Conservation (phyloP, 2,797 vertebrate genomes). For the Lepus townsendii region DNA sequence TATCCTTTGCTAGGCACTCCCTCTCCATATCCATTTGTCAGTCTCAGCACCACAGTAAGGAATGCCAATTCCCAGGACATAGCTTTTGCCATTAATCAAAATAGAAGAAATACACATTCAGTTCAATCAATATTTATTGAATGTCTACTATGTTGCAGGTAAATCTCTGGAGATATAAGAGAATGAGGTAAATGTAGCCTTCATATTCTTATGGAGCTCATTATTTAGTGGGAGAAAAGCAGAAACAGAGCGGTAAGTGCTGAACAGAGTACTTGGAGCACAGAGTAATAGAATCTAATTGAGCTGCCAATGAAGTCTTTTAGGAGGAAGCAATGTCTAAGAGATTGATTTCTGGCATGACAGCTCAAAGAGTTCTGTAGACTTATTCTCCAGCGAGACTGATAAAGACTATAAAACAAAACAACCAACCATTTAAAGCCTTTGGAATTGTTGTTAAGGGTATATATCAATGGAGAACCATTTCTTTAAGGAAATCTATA, state of each 20-base stretch:
- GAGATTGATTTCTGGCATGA: not conserved
- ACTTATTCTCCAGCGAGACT: not conserved
- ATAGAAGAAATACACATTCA: conserved; percentile 46
- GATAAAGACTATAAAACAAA: conserved; percentile 10
- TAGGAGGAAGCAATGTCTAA: conserved; percentile 19
- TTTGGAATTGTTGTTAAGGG: conserved; percentile 31
- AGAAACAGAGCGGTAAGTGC: conserved; percentile 2
- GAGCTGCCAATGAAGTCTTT: conserved; percentile 25
- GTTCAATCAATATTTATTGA: conserved; percentile 14
- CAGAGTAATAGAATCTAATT: not conserved
- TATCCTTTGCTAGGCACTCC: not conserved
- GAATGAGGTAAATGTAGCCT: not conserved
- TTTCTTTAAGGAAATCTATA: conserved; percentile 4
- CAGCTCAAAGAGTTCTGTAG: not conserved
- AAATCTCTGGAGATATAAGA: not conserved
- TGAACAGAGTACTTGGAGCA: not conserved
- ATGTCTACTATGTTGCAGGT: not conserved
- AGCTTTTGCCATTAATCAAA: conserved; percentile 46
- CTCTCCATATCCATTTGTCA: conserved; percentile 8
- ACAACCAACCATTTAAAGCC: not conserved
- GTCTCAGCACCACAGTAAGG: conserved; percentile 27
- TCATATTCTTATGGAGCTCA: conserved; percentile 6
- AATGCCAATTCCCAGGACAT: conserved; percentile 8
- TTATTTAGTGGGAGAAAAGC: conserved; percentile 15
- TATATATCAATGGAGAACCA: conserved; percentile 12